These are phyloP conservation scores for Drosophila yooni DNA, from an alignment of 2,888 invertebrate species.

Conservation along the genomic window DNA sequence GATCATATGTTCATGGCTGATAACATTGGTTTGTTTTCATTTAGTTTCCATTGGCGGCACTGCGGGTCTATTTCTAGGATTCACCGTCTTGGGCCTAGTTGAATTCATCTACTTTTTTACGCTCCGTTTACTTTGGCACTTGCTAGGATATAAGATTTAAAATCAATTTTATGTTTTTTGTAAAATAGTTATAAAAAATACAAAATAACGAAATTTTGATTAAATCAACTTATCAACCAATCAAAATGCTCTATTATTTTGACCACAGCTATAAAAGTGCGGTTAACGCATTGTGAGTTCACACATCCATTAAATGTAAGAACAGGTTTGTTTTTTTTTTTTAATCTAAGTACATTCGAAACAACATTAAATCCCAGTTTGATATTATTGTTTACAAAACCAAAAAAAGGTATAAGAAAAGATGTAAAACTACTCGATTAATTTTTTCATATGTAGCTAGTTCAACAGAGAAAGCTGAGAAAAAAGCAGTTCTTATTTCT, in stretches of 20 bases:
- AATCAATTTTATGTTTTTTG: not conserved
- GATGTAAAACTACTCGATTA: not conserved
- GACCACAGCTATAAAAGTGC: not conserved
- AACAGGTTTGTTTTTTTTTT: not conserved
- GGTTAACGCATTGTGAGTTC: not conserved
- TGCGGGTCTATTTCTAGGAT: slow-evolving; percentile 91
- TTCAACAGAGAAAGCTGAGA: not conserved
- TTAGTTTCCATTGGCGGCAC: slow-evolving; percentile 92
- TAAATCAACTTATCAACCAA: not conserved
- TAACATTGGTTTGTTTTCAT: not conserved
- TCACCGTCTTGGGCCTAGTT: slow-evolving; percentile 91
- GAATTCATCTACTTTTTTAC: slow-evolving; percentile 91
- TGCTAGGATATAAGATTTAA: slow-evolving; percentile 78
- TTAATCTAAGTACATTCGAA: not conserved
- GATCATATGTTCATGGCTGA: not conserved
- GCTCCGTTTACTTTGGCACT: slow-evolving; percentile 88
- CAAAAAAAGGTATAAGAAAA: not conserved
- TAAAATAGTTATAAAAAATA: not conserved
- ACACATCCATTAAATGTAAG: not conserved
- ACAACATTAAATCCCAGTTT: not conserved
- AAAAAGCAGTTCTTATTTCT: not conserved
- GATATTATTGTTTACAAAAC: not conserved
- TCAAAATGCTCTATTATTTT: not conserved
- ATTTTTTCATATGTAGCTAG: no score
- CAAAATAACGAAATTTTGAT: not conserved